phyloP scores from a whole-genome alignment of 2,797 vertebrate genomes.

The Fistularia tabacaria region DNA sequence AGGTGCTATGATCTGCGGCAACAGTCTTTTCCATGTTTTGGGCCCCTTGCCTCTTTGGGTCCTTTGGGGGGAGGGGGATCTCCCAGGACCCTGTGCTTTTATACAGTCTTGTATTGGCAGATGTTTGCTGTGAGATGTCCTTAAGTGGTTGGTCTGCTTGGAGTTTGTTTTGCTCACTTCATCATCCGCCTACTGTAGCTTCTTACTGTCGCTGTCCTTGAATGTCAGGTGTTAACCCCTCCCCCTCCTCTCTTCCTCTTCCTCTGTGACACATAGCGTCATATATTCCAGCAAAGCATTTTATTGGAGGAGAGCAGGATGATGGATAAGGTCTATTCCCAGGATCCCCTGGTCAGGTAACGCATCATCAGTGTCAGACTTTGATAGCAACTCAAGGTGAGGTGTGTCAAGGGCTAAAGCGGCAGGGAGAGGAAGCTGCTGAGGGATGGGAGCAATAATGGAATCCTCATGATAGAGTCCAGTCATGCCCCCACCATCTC shows the following conservation, averaged over 20 bases:
- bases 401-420: slow-evolving; percentile 56
- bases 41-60: no score
- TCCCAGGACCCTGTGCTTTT: not conserved
- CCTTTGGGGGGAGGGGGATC: not conserved
- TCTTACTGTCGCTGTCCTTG: slow-evolving; percentile 21
- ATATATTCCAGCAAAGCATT: slow-evolving; percentile 35
- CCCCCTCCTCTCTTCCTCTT: not conserved
- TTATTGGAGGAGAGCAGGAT: slow-evolving; percentile 44
- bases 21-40: no score
- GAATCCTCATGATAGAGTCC: slow-evolving; percentile 23
- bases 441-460: slow-evolving; percentile 34
- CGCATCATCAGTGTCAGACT: slow-evolving; percentile 56
- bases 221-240: slow-evolving; percentile 16
- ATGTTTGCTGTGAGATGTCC: not conserved
- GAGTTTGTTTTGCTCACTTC: not conserved
- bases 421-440: slow-evolving; percentile 20
- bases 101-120: not conserved
- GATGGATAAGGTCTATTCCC: slow-evolving; percentile 63
- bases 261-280: slow-evolving; percentile 26
- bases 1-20: no score
- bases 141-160: not conserved
- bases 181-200: no score
- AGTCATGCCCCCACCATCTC: slow-evolving; percentile 1
- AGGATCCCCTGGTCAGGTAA: slow-evolving; percentile 46
- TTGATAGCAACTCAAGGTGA: slow-evolving; percentile 62